Evolutionary conservation across 2,797 vertebrate species (phyloP).

Genomic region (Pseudochromis fuscus): DNA sequence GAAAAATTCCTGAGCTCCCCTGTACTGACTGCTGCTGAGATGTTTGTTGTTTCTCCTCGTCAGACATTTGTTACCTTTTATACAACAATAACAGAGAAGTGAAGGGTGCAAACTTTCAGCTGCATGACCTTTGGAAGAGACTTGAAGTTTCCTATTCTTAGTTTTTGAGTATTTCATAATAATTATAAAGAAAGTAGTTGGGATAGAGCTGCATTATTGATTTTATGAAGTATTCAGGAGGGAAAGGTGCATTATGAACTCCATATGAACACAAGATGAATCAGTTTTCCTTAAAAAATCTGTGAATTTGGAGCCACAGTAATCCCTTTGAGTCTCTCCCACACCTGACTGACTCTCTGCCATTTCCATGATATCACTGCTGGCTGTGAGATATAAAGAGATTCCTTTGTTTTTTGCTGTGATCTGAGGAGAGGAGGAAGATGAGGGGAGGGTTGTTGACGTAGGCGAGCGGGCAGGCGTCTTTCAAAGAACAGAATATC

Average conservation of each 20-base stretch:
- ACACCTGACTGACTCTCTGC: slow-evolving; percentile 60
- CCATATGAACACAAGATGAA: slow-evolving; percentile 13
- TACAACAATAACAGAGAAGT: slow-evolving; percentile 37
- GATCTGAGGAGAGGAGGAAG: slow-evolving; percentile 27
- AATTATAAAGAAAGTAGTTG: neutral
- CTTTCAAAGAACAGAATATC: slow-evolving; percentile 49
- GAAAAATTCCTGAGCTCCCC: slow-evolving; percentile 58
- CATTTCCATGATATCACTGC: slow-evolving; percentile 72
- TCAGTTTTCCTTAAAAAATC: slow-evolving; percentile 1
- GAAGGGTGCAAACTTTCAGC: slow-evolving; percentile 25
- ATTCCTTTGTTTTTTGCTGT: slow-evolving; percentile 52
- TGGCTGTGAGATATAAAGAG: slow-evolving; percentile 58
- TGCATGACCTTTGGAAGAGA: slow-evolving; percentile 14
- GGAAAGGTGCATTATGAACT: slow-evolving; percentile 8
- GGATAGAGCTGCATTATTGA: slow-evolving; percentile 8
- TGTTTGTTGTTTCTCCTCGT: slow-evolving; percentile 45
- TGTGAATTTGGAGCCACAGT: slow-evolving; percentile 17
- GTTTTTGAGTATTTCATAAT: slow-evolving; percentile 13
- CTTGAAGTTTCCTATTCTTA: slow-evolving; percentile 14
- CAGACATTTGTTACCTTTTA: slow-evolving; percentile 57
- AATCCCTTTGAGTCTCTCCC: slow-evolving; percentile 52
- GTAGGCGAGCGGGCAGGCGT: slow-evolving; percentile 33
- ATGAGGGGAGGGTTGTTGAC: slow-evolving; percentile 20
- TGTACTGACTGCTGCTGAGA: slow-evolving; percentile 32
- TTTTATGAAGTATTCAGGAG: slow-evolving; percentile 11